Evolutionary conservation across 1,140 invertebrate species (phyloP).

Genomic region (Diabrotica virgifera): DNA sequence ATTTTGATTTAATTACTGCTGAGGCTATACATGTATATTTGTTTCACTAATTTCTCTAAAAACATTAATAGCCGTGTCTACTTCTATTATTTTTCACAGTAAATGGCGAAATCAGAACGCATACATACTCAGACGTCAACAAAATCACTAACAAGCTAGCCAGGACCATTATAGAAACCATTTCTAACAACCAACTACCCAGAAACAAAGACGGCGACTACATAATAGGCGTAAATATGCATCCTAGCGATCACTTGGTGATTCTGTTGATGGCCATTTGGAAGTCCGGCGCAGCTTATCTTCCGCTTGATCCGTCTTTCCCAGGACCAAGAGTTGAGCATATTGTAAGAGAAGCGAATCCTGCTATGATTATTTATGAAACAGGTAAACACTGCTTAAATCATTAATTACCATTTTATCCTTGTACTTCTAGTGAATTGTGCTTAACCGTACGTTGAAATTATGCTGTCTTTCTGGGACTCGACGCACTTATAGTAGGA

Average conservation of each 20-base stretch:
- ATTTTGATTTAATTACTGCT: too few species aligned
- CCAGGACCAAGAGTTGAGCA: constrained; percentile 70
- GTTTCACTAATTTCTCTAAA: too few species aligned
- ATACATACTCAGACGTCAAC: constrained; percentile 33
- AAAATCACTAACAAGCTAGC: constrained; percentile 37
- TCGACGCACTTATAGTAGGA: too few species aligned
- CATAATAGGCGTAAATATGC: constrained; percentile 73
- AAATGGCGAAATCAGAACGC: constrained; percentile 28
- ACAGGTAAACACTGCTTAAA: too few species aligned
- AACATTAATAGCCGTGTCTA: too few species aligned
- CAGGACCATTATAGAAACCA: constrained; percentile 28
- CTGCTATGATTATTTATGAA: constrained; percentile 67
- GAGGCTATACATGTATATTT: too few species aligned
- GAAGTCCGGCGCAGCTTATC: constrained; percentile 78
- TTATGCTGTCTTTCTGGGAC: too few species aligned
- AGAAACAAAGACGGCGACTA: constrained; percentile 63
- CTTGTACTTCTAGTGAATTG: too few species aligned
- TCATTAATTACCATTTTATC: too few species aligned
- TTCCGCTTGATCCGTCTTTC: constrained; percentile 76
- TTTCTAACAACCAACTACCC: constrained; percentile 38
- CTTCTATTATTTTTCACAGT: constrained; percentile 4
- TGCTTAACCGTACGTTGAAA: too few species aligned
- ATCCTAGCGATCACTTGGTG: constrained; percentile 69
- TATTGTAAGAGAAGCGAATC: constrained; percentile 72
- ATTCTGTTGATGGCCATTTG: constrained; percentile 68